Evolutionary conservation across 2,797 vertebrate species (phyloP).

Genomic region (Melanotaenia pygmaea): DNA sequence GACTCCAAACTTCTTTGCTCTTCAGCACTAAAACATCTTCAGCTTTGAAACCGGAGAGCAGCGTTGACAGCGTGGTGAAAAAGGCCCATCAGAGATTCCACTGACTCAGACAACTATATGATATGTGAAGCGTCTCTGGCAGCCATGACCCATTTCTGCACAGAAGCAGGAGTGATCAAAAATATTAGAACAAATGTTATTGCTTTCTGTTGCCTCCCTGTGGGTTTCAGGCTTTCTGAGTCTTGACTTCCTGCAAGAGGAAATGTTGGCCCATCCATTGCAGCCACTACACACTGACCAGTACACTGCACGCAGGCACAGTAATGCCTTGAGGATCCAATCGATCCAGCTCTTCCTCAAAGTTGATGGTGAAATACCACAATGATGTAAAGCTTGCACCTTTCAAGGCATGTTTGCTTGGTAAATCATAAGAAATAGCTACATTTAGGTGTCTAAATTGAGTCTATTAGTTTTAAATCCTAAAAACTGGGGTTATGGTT

Average conservation of each 20-base stretch:
- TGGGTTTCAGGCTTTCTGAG: constrained; percentile 48
- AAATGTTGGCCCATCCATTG: constrained; percentile 43
- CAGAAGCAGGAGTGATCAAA: constrained; percentile 64
- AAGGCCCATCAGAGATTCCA: constrained; percentile 67
- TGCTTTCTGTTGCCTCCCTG: constrained; percentile 57
- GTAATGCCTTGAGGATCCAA: constrained; percentile 35
- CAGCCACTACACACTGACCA: constrained; percentile 50
- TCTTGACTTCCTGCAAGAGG: constrained; percentile 63
- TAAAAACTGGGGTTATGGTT: background rate
- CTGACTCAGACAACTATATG: constrained; percentile 58
- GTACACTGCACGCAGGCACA: constrained; percentile 36
- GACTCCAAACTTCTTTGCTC: constrained; percentile 54
- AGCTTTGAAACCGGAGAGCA: constrained; percentile 49
- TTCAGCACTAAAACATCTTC: constrained; percentile 60
- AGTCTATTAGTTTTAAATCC: constrained; percentile 3
- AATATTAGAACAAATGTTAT: constrained; percentile 63
- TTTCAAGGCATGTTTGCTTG: background rate
- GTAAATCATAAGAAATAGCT: constrained; percentile 9
- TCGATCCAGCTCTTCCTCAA: constrained; percentile 35
- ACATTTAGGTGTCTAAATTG: background rate
- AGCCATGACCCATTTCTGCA: constrained; percentile 74
- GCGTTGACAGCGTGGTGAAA: constrained; percentile 56
- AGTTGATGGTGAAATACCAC: constrained; percentile 45
- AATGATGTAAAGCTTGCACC: constrained; percentile 2
- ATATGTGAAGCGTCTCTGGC: constrained; percentile 67